A percentile compares a stretch with the other conserved stretches of the same genome.
Conservation (phyloP, 2,797 vertebrate genomes). For the Helarctos malayanus region DNA sequence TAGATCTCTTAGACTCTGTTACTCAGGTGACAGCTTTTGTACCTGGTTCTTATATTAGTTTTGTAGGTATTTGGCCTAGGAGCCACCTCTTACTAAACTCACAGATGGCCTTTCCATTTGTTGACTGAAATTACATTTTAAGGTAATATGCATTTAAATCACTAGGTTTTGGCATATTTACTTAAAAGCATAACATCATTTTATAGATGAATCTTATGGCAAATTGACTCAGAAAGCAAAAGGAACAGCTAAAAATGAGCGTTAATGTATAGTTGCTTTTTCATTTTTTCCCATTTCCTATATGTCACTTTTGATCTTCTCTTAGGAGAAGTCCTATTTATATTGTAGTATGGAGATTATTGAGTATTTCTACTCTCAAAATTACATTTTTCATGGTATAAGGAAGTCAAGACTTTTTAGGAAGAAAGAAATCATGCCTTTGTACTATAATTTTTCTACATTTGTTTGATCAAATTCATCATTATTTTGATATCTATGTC, state of each 20-base stretch:
- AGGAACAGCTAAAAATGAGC: slow-evolving; percentile 27
- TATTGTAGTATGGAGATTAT: neutral
- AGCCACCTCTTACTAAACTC: neutral
- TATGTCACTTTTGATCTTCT: slow-evolving; percentile 62
- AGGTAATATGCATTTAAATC: slow-evolving; percentile 5
- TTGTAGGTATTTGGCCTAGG: neutral
- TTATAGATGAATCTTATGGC: neutral
- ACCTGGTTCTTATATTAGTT: neutral
- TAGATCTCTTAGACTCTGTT: neutral
- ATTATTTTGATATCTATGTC: neutral
- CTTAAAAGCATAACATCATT: slow-evolving; percentile 44
- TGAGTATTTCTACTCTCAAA: slow-evolving; percentile 38
- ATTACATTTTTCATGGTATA: neutral
- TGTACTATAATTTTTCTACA: neutral
- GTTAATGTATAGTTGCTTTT: neutral
- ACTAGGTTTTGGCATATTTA: slow-evolving; percentile 53
- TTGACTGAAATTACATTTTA: slow-evolving; percentile 59
- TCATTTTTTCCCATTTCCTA: neutral
- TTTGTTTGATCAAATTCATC: slow-evolving; percentile 7
- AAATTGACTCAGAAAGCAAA: slow-evolving; percentile 54
- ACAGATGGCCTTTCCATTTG: slow-evolving; percentile 23
- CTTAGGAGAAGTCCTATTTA: neutral
- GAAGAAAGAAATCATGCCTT: slow-evolving; percentile 38
- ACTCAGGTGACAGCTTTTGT: neutral
- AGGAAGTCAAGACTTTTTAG: neutral